Evolutionary conservation across 2,888 invertebrate species (phyloP).

Genomic region (Epinotia nisella): DNA sequence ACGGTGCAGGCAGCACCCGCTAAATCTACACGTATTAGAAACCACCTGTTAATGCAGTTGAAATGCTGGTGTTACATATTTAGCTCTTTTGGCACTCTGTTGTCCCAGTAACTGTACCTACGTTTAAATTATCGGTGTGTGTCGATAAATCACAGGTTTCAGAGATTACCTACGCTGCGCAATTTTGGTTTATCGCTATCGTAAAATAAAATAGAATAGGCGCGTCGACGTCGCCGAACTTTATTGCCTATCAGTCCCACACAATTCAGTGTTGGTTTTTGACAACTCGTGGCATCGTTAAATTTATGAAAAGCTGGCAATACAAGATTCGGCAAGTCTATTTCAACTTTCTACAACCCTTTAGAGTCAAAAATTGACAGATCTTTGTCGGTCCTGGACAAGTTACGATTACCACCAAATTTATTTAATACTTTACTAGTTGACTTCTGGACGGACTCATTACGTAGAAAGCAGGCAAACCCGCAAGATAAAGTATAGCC

Average conservation of each 20-base stretch:
- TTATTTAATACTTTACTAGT: neutral
- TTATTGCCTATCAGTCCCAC: neutral
- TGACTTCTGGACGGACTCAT: too few relatives aligned
- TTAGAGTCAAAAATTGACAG: too few relatives aligned
- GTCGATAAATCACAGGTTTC: conserved; percentile 9
- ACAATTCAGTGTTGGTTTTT: neutral
- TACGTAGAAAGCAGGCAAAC: too few relatives aligned
- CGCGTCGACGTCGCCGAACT: neutral
- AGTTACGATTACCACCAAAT: neutral
- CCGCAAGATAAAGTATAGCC: too few relatives aligned
- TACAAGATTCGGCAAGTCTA: too few relatives aligned
- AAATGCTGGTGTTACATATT: conserved; percentile 10
- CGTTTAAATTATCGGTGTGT: neutral
- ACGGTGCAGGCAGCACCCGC: conserved; percentile 21
- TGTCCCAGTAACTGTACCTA: conserved; percentile 10
- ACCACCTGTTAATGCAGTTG: conserved; percentile 30
- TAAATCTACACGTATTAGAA: conserved; percentile 36
- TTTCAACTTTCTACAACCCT: too few relatives aligned
- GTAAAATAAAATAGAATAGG: conserved; percentile 31
- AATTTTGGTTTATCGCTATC: conserved; percentile 23
- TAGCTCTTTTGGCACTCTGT: conserved; percentile 16
- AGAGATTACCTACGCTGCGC: conserved; percentile 16
- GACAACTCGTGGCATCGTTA: too few relatives aligned
- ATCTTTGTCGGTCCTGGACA: too few relatives aligned
- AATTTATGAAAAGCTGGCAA: too few relatives aligned